Percentiles rank a stretch among this genome's conserved stretches.
phyloP scores from a whole-genome alignment of 1,140 invertebrate genomes.

The Hylaeus volcanicus region DNA sequence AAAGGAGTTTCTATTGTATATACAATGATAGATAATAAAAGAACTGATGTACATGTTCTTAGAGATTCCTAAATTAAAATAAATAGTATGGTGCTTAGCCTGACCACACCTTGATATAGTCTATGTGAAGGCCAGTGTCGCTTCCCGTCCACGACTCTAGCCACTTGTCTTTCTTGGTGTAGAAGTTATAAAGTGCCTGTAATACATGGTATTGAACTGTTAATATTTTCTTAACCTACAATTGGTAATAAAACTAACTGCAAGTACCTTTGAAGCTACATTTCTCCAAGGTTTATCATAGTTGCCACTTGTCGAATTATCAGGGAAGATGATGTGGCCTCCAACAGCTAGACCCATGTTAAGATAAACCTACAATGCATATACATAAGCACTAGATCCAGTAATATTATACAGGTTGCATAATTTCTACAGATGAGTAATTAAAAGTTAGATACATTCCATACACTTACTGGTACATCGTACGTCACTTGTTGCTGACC shows the following conservation, averaged over 20 bases:
- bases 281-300: conserved; percentile 88
- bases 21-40: too few relatives aligned
- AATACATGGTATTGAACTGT: conserved; percentile 36
- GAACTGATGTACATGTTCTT: not conserved
- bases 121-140: conserved; percentile 82
- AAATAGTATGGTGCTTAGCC: conserved; percentile 70
- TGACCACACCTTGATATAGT: conserved; percentile 84
- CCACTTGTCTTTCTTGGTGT: conserved; percentile 81
- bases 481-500: conserved; percentile 79
- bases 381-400: not conserved
- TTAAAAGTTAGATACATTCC: too few relatives aligned
- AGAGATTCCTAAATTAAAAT: not conserved
- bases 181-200: conserved; percentile 80
- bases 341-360: conserved; percentile 87
- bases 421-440: not conserved
- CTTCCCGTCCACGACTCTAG: conserved; percentile 82
- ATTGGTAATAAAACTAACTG: not conserved
- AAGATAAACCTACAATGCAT: conserved; percentile 85
- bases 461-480: conserved; percentile 84
- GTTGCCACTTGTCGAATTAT: conserved; percentile 72
- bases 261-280: conserved; percentile 71
- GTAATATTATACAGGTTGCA: not conserved
- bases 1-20: too few relatives aligned
- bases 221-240: not conserved
- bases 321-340: conserved; percentile 86